Percentiles rank a stretch among this genome's conserved stretches.
These are phyloP conservation scores for Shargacucullia verbasci DNA, from an alignment of 2,888 invertebrate genomes.

Conservation along the genomic window DNA sequence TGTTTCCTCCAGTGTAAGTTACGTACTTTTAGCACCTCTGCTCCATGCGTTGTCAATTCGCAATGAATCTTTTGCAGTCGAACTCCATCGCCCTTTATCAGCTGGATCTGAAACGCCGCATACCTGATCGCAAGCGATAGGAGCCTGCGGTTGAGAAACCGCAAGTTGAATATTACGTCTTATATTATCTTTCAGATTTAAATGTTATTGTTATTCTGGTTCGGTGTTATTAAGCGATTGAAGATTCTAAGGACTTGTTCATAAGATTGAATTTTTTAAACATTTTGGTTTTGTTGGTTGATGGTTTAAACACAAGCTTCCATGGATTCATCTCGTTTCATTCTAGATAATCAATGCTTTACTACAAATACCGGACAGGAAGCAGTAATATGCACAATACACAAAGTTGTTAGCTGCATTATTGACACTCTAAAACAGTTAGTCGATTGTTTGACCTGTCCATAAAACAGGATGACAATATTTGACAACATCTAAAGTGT, in stretches of 20 bases:
- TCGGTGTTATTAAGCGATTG: slow-evolving; percentile 41
- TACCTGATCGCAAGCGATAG: slow-evolving; percentile 71
- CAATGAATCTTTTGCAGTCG: slow-evolving; percentile 70
- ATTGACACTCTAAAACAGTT: slow-evolving; percentile 38
- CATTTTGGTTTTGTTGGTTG: background rate
- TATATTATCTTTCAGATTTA: slow-evolving; percentile 45
- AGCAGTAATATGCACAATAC: slow-evolving; percentile 6
- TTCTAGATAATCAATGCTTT: background rate
- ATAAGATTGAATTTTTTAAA: slow-evolving; percentile 9
- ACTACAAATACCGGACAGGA: slow-evolving; percentile 7
- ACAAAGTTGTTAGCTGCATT: slow-evolving; percentile 25
- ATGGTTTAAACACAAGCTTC: background rate
- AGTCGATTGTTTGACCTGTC: slow-evolving; percentile 23
- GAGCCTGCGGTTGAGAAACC: slow-evolving; percentile 58
- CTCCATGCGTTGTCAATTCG: slow-evolving; percentile 75
- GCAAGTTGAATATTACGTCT: slow-evolving; percentile 63
- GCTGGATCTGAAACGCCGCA: slow-evolving; percentile 77
- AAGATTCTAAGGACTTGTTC: slow-evolving; percentile 18
- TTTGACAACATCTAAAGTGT: slow-evolving; percentile 51
- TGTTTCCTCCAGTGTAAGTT: slow-evolving; percentile 72
- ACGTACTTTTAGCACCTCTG: slow-evolving; percentile 63
- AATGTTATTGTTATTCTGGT: slow-evolving; percentile 50
- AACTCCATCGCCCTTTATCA: slow-evolving; percentile 76
- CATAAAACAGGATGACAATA: slow-evolving; percentile 42
- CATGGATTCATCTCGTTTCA: background rate